phyloP scores from a whole-genome alignment of 35 echinoderm and acorn worm genomes.

The Heliocidaris tuberculata region DNA sequence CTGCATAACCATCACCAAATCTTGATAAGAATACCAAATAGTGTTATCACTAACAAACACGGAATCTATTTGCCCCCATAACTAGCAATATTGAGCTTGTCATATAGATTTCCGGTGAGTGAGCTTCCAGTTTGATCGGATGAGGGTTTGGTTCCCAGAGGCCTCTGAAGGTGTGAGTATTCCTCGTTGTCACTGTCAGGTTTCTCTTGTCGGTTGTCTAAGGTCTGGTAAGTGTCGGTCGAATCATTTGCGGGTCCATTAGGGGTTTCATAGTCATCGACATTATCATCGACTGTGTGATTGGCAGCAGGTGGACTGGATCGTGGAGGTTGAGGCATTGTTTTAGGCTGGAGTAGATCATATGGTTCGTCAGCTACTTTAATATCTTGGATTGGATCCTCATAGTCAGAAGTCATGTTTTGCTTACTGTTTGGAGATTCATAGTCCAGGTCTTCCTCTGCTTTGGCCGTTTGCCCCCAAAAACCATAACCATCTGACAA shows the following conservation, averaged over 20 bases:
- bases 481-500: neutral
- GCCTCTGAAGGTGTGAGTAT: neutral
- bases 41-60: too few relatives aligned
- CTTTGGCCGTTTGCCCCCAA: neutral
- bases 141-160: neutral
- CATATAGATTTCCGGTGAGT: too few relatives aligned
- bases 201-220: neutral
- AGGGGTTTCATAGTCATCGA: conserved; percentile 15
- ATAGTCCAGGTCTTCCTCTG: neutral
- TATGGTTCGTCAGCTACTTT: neutral
- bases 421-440: neutral
- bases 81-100: too few relatives aligned
- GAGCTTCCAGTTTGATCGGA: neutral
- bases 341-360: neutral
- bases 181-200: neutral
- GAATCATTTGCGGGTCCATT: neutral
- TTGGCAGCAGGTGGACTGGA: neutral
- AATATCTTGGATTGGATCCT: neutral
- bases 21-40: too few relatives aligned
- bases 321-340: neutral
- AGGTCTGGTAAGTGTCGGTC: neutral
- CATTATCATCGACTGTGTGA: neutral
- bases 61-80: too few relatives aligned
- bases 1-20: too few relatives aligned
- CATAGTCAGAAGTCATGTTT: neutral